Evolutionary conservation across 2,113 vertebrate species (phyloP).

Genomic region (Gavia stellata): DNA sequence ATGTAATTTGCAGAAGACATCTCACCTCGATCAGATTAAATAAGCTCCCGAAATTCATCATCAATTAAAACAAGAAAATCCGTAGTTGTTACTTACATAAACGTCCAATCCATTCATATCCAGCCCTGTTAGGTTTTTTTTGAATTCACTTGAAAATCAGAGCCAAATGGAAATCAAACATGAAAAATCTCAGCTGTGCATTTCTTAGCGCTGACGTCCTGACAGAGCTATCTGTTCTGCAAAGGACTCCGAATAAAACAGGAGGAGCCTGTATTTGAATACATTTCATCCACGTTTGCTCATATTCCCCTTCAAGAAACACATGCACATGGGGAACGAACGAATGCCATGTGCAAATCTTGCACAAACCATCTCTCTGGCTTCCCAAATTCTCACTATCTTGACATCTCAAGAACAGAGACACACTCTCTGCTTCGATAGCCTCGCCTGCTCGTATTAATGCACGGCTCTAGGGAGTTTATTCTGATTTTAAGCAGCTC

Average conservation of each 20-base stretch:
- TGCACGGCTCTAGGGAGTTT: background rate
- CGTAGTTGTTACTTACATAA: background rate
- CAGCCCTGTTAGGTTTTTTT: background rate
- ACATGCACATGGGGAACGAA: background rate
- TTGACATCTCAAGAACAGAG: background rate
- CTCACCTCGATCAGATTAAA: background rate
- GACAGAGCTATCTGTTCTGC: background rate
- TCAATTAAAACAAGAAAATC: background rate
- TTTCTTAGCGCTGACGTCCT: background rate
- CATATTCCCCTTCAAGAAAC: background rate
- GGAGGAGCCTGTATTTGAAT: background rate
- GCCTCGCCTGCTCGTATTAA: background rate
- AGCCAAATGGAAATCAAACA: background rate
- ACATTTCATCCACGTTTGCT: background rate
- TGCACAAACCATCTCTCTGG: background rate
- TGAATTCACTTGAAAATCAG: background rate
- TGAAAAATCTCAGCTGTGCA: background rate
- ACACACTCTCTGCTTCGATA: rapidly evolving
- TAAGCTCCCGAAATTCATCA: rapidly evolving
- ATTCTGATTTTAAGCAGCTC: background rate
- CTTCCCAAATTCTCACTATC: background rate
- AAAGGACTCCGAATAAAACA: background rate
- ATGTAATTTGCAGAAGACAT: background rate
- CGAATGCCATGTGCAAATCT: background rate
- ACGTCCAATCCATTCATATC: background rate